Percentiles rank a stretch among this genome's conserved stretches.
phyloP scores from a whole-genome alignment of 2,113 vertebrate genomes.

The Colistium nudipinnis region DNA sequence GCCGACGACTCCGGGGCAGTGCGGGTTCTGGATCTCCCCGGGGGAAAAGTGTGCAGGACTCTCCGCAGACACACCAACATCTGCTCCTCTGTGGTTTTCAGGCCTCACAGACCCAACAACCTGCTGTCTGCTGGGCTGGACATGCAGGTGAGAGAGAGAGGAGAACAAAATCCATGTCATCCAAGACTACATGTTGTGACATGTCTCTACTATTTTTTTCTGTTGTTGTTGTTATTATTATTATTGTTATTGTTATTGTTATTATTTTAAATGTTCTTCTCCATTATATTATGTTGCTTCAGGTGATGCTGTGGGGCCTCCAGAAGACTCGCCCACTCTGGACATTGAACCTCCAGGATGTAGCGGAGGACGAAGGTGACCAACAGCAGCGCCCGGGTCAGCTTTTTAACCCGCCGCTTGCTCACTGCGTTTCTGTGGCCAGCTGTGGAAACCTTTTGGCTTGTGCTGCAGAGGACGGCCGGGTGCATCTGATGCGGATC shows the following conservation, averaged over 20 bases:
- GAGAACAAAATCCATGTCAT: not conserved
- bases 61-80: slow-evolving; percentile 93
- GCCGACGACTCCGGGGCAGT: slow-evolving; percentile 92
- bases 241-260: no score
- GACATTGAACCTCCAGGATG: slow-evolving; percentile 88
- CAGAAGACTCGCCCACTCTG: slow-evolving; percentile 93
- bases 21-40: slow-evolving; percentile 88
- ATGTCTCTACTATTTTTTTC: not conserved
- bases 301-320: slow-evolving; percentile 95
- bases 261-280: no score
- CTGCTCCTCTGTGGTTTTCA: slow-evolving; percentile 92
- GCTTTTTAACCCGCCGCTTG: slow-evolving; percentile 92
- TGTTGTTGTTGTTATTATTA: no score
- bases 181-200: not conserved
- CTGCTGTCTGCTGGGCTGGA: slow-evolving; percentile 94
- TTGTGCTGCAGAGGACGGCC: slow-evolving; percentile 93
- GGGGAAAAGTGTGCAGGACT: slow-evolving; percentile 86
- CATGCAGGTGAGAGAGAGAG: slow-evolving; percentile 88
- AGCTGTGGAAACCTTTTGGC: slow-evolving; percentile 88
- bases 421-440: slow-evolving; percentile 88
- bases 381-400: slow-evolving; percentile 78
- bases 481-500: slow-evolving; percentile 87
- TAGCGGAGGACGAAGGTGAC: slow-evolving; percentile 74
- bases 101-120: slow-evolving; percentile 91
- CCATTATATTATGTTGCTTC: not conserved